Evolutionary conservation across 2,797 vertebrate species (phyloP).

Genomic region (Hafferia zeledoni): DNA sequence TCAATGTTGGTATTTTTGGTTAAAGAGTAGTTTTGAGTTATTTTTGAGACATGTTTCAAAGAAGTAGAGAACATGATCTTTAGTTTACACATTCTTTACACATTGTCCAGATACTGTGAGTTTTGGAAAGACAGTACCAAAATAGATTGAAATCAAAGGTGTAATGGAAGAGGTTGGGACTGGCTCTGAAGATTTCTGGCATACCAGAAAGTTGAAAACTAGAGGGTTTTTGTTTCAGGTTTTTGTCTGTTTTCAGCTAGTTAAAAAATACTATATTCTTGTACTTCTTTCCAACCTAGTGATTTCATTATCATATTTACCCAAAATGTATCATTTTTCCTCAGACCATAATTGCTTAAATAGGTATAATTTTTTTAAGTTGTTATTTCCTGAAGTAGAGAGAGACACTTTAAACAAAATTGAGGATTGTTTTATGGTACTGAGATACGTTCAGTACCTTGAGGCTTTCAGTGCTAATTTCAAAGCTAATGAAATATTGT

Average conservation of each 20-base stretch:
- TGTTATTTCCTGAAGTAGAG: not conserved
- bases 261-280: not conserved
- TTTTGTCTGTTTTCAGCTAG: not conserved
- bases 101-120: not conserved
- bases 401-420: not conserved
- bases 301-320: not conserved
- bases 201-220: not conserved
- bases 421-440: not conserved
- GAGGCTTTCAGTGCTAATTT: not conserved
- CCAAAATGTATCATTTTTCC: not conserved
- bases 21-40: not conserved
- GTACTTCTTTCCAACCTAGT: not conserved
- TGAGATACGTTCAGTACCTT: not conserved
- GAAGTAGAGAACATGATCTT: not conserved
- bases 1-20: not conserved
- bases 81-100: not conserved
- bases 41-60: not conserved
- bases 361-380: not conserved
- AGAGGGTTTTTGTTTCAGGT: not conserved
- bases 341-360: not conserved
- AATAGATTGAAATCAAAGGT: not conserved
- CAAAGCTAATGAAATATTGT: not conserved
- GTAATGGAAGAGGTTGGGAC: not conserved
- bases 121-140: not conserved
- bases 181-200: not conserved